These are phyloP conservation scores for Oryzias celebensis DNA, from an alignment of 2,113 vertebrate species.

Conservation along the genomic window DNA sequence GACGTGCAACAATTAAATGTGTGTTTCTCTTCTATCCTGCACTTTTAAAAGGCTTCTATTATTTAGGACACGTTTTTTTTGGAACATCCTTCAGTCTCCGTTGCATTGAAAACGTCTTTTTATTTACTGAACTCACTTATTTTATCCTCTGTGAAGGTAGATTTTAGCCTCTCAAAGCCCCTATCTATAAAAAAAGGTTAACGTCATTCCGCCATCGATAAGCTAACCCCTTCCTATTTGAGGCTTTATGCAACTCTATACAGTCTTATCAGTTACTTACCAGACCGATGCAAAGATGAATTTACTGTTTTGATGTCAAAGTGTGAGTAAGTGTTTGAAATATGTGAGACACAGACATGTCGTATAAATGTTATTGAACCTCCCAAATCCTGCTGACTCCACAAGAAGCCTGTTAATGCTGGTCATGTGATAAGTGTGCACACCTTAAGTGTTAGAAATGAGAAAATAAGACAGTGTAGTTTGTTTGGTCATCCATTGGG, in stretches of 20 bases:
- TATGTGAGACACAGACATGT: no score
- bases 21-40: constrained; percentile 2
- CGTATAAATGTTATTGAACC: no score
- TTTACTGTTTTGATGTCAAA: constrained; percentile 17
- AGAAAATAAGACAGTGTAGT: no score
- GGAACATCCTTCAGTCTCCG: neutral
- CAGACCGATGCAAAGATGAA: constrained; percentile 32
- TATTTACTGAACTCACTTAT: neutral
- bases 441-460: no score
- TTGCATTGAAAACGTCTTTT: neutral
- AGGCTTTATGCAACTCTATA: constrained; percentile 86
- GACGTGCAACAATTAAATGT: constrained; percentile 28
- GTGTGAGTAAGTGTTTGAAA: no score
- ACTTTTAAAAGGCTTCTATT: constrained; percentile 34
- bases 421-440: no score
- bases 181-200: neutral
- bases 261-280: constrained; percentile 40
- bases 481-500: no score
- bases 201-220: constrained; percentile 69
- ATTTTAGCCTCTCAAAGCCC: neutral
- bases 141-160: neutral
- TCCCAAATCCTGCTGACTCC: no score
- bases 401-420: no score
- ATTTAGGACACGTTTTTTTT: constrained; percentile 26
- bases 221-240: constrained; percentile 83